Percentiles rank a stretch among this genome's conserved stretches.
Evolutionary conservation across 1,140 invertebrate species (phyloP).

Genomic region (Drosophila miranda): DNA sequence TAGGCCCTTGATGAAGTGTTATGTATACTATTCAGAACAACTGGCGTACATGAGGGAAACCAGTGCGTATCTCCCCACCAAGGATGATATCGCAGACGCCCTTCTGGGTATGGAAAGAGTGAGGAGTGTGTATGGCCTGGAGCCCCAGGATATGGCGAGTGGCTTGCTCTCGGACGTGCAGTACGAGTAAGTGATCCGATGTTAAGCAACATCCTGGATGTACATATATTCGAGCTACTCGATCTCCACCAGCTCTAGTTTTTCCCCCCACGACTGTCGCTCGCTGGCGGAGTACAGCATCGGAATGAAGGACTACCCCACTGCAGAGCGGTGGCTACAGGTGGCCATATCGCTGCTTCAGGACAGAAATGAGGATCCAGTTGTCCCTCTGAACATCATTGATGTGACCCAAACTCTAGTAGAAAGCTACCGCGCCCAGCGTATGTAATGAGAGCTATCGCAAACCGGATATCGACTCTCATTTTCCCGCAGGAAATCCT

Average conservation of each 20-base stretch:
- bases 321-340: background rate
- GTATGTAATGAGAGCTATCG: background rate
- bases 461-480: too few relatives aligned
- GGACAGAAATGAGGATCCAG: background rate
- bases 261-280: background rate
- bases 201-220: background rate
- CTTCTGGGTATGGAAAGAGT: background rate
- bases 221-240: background rate
- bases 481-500: background rate
- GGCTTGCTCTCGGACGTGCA: background rate
- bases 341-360: background rate
- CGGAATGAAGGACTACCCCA: background rate
- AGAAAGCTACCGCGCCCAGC: background rate
- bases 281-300: background rate
- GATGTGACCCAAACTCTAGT: background rate
- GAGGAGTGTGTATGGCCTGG: background rate
- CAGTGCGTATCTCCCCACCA: background rate
- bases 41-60: background rate
- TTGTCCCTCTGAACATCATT: background rate
- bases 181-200: constrained; percentile 1
- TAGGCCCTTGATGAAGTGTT: too few relatives aligned
- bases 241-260: background rate
- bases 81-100: constrained; percentile 2
- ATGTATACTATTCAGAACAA: background rate
- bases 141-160: constrained; percentile 1